Evolutionary conservation across 2,888 invertebrate genomes (phyloP), one percentile per base, ranked within the genome.

Genomic region (Drosophila ustulata): DNA sequence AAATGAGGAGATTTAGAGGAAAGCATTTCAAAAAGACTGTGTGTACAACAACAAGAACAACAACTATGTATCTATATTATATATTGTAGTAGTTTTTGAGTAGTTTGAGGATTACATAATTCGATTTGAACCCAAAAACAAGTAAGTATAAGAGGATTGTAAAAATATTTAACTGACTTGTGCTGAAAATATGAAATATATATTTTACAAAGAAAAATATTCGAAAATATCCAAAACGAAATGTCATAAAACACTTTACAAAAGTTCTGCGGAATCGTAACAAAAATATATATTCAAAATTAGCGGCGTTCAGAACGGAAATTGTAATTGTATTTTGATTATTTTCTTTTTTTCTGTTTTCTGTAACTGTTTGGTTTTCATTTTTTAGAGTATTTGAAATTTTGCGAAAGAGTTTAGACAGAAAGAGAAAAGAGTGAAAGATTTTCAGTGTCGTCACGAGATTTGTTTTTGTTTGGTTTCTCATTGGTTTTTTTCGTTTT

Each of bases 31-130:
- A 43, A 57, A 52, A 53, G 8, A 49, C 34, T 77, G 85, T 86
- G 82, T 67, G 70, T 86, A 88, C 89, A 89, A 89, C 88, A 89
- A 89, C 89, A 89, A 89, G 88, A 89, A 89, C 89, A 89, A 89
- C 89, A 89, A 89, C 86, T 80, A 89, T 79, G 76, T 81, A 80
- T 80, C 77, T 81, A 88, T 81, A 88, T 55, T 43, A 45, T 55
- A 55, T 83, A 78, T 86, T 81, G 82, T 77, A 77, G 63, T 66
- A 76, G 68, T 69, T 47, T 47, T 53, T 18, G 26, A 77, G 63
- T 66, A 76, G 39, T 41, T 41, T 41, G 45, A 72, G 72, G 51
- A 70, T 62, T 63, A 71, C 37, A 71, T 74, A 68, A 76, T 78
- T 62, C 58, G 72, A 78, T 79, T 71, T 66, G 49, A 80, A 69